Base-by-base conservation (phyloP, 2,797 vertebrate genomes). In the Australoheros facetus region DNA sequence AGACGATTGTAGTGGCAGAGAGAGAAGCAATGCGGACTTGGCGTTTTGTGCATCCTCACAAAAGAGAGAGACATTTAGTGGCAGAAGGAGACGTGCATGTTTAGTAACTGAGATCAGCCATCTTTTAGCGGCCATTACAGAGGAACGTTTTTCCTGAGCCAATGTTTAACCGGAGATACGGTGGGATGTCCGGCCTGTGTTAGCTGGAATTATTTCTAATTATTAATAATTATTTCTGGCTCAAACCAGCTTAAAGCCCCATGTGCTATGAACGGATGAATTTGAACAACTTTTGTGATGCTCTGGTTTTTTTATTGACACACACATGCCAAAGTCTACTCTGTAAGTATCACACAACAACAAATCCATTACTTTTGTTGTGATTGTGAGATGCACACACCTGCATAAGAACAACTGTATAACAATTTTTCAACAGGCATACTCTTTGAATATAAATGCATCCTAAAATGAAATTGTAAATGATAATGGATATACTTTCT, bases 61-160 rank as follows among this genome's bases (percentile, higher is more conserved):
- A 1, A 9, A 53, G 17, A 55, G 37, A 51, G 45, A 64, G 37
- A 55, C 30, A 14, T 60, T 76, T 28, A 58, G 19, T 45, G 17
- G 48, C 17, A 51, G 5, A n/a, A 56, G 48, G 7, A 26, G 55
- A 77, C 11, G 62, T 79, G 73, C 39, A 70, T 26, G 51, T 82
- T 83, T 39, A 62, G 32, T 48, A 37, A 76, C n/a, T 2, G 73
- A 69, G 64, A 55, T 54, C 6, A 75, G 21, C 39, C n/a, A 2
- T 56, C 64, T 42, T 71, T 75, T 17, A 13, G 57, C 2, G 28
- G 54, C 79, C 84, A 81, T 57, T 79, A 32, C 75, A 75, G 62
- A 85, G 73, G 78, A 73, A 76, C 4, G 1, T 9, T 39, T 39
- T 37, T 14, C 12, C 7, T 0, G 8, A 30, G 17, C 4, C 2